Base-by-base conservation (phyloP, 2,113 vertebrate species). In the Himantopus leucocephalus region DNA sequence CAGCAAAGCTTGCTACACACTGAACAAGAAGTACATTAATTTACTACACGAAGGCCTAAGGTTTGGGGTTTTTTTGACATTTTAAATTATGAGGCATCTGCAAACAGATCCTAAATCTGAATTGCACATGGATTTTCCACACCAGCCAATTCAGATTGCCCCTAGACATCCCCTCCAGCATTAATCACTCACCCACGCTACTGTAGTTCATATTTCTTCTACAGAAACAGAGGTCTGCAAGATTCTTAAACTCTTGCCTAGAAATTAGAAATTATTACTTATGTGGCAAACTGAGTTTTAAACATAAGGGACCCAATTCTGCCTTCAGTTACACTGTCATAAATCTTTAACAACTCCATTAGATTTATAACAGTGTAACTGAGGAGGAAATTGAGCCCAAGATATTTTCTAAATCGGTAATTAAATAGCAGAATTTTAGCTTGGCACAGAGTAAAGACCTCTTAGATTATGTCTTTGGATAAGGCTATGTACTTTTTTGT, bases 211-310 rank as follows among this genome's bases (percentile, higher is more conserved):
- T 80, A 85, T 88, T 97, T 96, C 97, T 97, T 97, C 85, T 81
- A 88, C 63, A 88, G 95, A 96, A 96, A 96, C 86, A 90, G 80
- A 87, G 89, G 92, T 94, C 90, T 92, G 90, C 67, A 93, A 80
- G 74, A 88, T 96, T 95, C 96, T 95, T 96, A 94, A 96, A 94
- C 89, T 91, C 95, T 96, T 93, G 85, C 87, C 94, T 96, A 96
- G 92, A 92, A 88, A 92, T 89, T 11, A 96, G 91, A 96, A 96
- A 97, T 92, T 84, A 96, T 94, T 73, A 67, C 43, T 95, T 78
- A 84, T 35, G 64, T 95, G 95, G 95, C 96, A 96, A 96, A 93
- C 80, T 95, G 84, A 94, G 85, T 91, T 95, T 96, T 97, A 97
- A 97, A 95, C 77, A 91, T 97, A 83, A 96, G 93, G 87, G 84